Percentiles rank a stretch among this genome's conserved stretches.
phyloP scores from a whole-genome alignment of 2,888 invertebrate species.

The Cerastoderma edule region DNA sequence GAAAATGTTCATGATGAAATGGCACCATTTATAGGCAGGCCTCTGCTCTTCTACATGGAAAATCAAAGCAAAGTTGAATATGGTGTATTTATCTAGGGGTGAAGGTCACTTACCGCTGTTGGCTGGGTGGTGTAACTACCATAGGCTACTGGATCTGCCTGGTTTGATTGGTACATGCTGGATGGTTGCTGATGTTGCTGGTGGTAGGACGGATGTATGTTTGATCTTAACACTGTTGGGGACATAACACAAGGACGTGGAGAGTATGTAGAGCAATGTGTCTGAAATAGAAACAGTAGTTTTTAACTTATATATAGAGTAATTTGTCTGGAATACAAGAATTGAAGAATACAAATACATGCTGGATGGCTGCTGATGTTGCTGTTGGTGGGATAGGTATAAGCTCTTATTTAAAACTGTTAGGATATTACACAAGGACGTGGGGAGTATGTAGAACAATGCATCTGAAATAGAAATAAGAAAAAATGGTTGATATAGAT shows the following conservation, averaged over 20 bases:
- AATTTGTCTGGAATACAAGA: too few relatives aligned
- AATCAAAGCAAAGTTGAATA: too few relatives aligned
- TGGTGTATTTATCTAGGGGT: background rate
- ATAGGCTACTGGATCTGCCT: slow-evolving; percentile 52
- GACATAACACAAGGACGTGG: slow-evolving; percentile 42
- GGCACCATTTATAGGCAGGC: too few relatives aligned
- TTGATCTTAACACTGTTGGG: slow-evolving; percentile 39
- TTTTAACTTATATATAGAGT: too few relatives aligned
- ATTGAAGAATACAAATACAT: too few relatives aligned
- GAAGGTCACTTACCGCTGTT: slow-evolving; percentile 31
- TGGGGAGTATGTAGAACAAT: slow-evolving; percentile 17
- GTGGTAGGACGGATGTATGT: slow-evolving; percentile 12
- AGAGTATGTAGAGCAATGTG: slow-evolving; percentile 18
- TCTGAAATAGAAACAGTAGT: slow-evolving; percentile 13
- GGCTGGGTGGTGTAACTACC: slow-evolving; percentile 52
- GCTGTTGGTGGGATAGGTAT: slow-evolving; percentile 12
- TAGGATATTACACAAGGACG: slow-evolving; percentile 47
- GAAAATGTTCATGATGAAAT: too few relatives aligned
- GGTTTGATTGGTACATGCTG: slow-evolving; percentile 30
- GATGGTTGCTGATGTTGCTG: slow-evolving; percentile 18
- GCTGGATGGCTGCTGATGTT: slow-evolving; percentile 17
- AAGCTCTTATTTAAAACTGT: slow-evolving; percentile 31
- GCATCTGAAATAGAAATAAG: slow-evolving; percentile 10
- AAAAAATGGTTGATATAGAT: too few relatives aligned
- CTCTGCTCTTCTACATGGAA: too few relatives aligned